Percentiles rank a stretch among this genome's conserved stretches.
Evolutionary conservation across 2,113 vertebrate genomes (phyloP).

Genomic region (Varanus salvator): DNA sequence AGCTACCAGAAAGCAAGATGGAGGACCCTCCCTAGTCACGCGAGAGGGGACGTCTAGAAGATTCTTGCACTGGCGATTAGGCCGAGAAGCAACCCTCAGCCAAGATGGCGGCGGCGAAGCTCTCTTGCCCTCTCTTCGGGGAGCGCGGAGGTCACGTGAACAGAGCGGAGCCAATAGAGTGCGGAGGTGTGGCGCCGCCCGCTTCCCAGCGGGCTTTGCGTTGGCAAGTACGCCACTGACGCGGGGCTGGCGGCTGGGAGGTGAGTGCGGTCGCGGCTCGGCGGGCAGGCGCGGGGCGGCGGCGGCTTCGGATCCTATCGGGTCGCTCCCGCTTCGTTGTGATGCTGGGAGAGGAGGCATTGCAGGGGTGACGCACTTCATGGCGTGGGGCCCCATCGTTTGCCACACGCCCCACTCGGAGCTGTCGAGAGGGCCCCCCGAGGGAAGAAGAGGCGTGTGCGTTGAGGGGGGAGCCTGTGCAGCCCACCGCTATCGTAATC

Average conservation of each 20-base stretch:
- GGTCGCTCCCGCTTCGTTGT: no score
- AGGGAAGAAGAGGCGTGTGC: no score
- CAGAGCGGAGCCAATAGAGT: background rate
- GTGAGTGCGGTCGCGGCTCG: background rate
- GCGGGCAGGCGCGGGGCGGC: fast-evolving
- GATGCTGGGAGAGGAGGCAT: background rate
- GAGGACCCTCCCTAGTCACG: background rate
- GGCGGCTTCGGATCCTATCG: no score
- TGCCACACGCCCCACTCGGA: no score
- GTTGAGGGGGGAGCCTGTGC: no score
- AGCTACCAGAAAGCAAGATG: background rate
- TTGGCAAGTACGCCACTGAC: background rate
- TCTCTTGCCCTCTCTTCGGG: background rate
- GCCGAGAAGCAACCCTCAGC: background rate
- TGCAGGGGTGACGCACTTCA: background rate
- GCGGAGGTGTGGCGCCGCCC: background rate
- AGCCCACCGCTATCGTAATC: no score
- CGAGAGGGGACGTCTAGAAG: background rate
- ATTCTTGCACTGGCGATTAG: background rate
- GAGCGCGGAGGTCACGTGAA: background rate
- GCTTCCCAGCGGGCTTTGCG: background rate
- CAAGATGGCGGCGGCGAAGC: slow-evolving; percentile 3
- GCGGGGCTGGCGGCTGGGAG: background rate
- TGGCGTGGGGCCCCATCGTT: no score
- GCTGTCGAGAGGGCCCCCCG: no score